Percentiles rank a stretch among this genome's conserved stretches.
Evolutionary conservation across 2,113 vertebrate genomes (phyloP).

Genomic region (Brachyistius frenatus): DNA sequence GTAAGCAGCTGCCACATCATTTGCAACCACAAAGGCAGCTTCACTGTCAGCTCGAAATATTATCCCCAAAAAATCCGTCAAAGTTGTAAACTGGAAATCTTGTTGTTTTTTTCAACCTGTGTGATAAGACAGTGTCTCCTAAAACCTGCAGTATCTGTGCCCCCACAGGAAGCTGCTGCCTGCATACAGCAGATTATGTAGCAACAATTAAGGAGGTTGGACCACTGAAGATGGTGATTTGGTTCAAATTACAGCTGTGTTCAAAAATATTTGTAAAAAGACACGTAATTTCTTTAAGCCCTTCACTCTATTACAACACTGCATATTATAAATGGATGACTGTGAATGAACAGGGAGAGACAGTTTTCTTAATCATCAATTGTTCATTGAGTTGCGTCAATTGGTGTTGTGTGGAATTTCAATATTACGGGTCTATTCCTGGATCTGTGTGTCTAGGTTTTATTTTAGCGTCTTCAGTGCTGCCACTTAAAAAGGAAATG

Average conservation of each 20-base stretch:
- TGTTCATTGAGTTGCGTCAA: conserved; percentile 15
- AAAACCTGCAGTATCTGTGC: conserved; percentile 33
- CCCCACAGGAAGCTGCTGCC: conserved; percentile 45
- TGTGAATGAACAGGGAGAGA: conserved; percentile 19
- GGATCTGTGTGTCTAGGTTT: neutral
- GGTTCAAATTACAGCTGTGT: conserved; percentile 17
- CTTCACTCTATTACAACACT: neutral
- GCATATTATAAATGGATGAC: conserved; percentile 3
- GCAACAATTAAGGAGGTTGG: conserved; percentile 46
- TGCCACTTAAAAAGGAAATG: neutral
- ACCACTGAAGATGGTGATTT: conserved; percentile 32
- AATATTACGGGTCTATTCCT: conserved; percentile 1
- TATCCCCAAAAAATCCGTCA: conserved; percentile 2
- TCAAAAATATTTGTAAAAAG: conserved; percentile 2
- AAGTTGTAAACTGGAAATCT: conserved; percentile 14
- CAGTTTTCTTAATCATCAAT: conserved; percentile 17
- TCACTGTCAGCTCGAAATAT: conserved; percentile 12
- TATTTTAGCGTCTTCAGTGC: neutral
- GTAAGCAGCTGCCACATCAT: conserved; percentile 47
- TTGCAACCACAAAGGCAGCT: conserved; percentile 36
- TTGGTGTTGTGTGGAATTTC: neutral
- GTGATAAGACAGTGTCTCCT: conserved; percentile 23
- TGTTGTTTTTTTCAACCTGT: conserved; percentile 7
- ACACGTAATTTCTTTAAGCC: neutral
- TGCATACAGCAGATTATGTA: conserved; percentile 43